A percentile compares a stretch with the other conserved stretches of the same genome.
Conservation (phyloP, 2,113 vertebrate species). For the Numida meleagris region DNA sequence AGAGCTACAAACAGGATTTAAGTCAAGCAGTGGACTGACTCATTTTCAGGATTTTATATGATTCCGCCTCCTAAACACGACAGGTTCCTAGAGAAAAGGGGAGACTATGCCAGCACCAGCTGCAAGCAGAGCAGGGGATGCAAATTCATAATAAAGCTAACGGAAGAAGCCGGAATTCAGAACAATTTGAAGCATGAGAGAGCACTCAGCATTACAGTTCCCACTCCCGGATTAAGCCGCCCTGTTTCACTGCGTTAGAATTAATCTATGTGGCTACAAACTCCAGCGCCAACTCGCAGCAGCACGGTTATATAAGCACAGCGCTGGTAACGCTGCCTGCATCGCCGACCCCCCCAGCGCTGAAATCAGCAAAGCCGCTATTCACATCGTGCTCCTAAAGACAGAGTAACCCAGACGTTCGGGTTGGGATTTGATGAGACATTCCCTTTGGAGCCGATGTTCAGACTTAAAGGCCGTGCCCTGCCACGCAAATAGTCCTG, state of each 20-base stretch:
- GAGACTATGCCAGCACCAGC: background rate
- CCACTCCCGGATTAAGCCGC: constrained; percentile 32
- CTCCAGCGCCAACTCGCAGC: constrained; percentile 45
- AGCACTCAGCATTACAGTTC: background rate
- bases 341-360: background rate
- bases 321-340: background rate
- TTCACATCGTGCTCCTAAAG: background rate
- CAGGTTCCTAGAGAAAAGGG: background rate
- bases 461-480: constrained; percentile 11
- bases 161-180: background rate
- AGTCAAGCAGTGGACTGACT: background rate
- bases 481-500: constrained; percentile 17
- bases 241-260: constrained; percentile 27
- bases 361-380: background rate
- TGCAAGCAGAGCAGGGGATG: background rate
- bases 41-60: background rate
- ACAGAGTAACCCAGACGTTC: background rate
- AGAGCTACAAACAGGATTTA: background rate
- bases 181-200: background rate
- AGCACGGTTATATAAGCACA: background rate
- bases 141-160: background rate
- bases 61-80: rapidly evolving
- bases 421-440: background rate
- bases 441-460: background rate
- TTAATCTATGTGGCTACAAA: constrained; percentile 19